phyloP scores from a whole-genome alignment of 2,888 invertebrate species.

The Spatulosminthurus flaviceps region DNA sequence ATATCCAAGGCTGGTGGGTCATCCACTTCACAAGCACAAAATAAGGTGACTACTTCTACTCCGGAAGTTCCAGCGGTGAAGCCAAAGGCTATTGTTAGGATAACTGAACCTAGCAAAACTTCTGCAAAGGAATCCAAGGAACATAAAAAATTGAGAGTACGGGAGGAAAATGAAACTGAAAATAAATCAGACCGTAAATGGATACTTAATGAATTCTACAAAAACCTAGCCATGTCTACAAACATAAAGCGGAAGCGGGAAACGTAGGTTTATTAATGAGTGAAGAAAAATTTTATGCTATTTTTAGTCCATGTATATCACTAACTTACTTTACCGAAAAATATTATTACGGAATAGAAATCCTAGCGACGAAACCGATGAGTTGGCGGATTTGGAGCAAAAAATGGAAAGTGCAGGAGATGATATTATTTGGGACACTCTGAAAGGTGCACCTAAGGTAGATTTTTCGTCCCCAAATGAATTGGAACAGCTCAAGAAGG shows the following conservation, averaged over 20 bases:
- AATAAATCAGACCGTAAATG: slow-evolving; percentile 68
- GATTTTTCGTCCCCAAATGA: slow-evolving; percentile 56
- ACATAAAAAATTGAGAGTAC: slow-evolving; percentile 48
- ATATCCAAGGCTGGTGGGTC: slow-evolving; percentile 23
- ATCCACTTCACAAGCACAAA: neutral
- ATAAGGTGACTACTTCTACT: neutral
- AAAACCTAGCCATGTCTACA: slow-evolving; percentile 65
- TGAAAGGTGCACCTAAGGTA: slow-evolving; percentile 77
- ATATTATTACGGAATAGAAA: neutral
- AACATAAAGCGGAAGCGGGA: slow-evolving; percentile 60
- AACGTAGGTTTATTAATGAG: slow-evolving; percentile 24
- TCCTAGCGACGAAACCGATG: slow-evolving; percentile 47
- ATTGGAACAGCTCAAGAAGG: slow-evolving; percentile 59
- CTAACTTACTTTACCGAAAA: too few relatives aligned
- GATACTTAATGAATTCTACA: slow-evolving; percentile 72
- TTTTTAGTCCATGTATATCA: too few relatives aligned
- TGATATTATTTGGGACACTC: slow-evolving; percentile 79
- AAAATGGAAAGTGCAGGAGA: slow-evolving; percentile 81
- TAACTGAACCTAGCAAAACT: slow-evolving; percentile 44
- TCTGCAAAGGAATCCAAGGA: slow-evolving; percentile 43
- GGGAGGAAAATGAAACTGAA: slow-evolving; percentile 69
- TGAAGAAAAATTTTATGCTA: too few relatives aligned
- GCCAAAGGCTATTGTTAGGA: slow-evolving; percentile 35
- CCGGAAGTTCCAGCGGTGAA: neutral
- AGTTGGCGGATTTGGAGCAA: slow-evolving; percentile 75